Base-by-base conservation (phyloP, 1,140 invertebrate species). In the Drosophila pectinifera region DNA sequence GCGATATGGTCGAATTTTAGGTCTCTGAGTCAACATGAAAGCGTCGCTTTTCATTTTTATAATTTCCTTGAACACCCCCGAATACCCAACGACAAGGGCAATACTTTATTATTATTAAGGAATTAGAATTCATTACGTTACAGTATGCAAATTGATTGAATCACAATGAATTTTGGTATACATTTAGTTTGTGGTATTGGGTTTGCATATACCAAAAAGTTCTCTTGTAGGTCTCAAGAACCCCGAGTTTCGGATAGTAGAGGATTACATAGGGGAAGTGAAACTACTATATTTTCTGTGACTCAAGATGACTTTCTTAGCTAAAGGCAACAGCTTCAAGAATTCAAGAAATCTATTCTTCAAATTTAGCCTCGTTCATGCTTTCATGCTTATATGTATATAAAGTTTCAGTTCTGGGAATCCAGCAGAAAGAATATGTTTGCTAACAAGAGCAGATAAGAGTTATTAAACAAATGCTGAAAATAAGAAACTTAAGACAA, bases 1-100 rank as follows among this genome's bases (percentile, higher is more conserved):
- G 36, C 59, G 59, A 63, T 63, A 59, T 59, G 59, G 36, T 59
- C n/a, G 36, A 31, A 39, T 41, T 63, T 63, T 24, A 16, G 59
- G 51, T 62, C 13, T 28, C 18, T 31, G 41, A 62, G 53, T 62
- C 59, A 62, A 62, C 36, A 38, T 28, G 36, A 62, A 22, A 11
- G 26, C 24, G 14, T 59, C 26, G 46, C 20, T 22, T 31, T 56
- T 24, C 20, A 18, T 36, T 53, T 53, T 20, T 10, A n/a, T 53
- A n/a, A 22, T 22, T 31, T n/a, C 16, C 6, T 16, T 16, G 24
- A 28, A 28, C 5, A 49, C 16, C 14, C 5, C 26, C 13, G 24
- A 14, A 26, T 8, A 18, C 16, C 22, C 26, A 28, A 28, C 28
- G 8, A 28, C 7, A 28, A 41, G 22, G 18, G 26, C 18, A 62